Evolutionary conservation across 2,888 invertebrate genomes (phyloP).

Genomic region (Tortricodes alternella): DNA sequence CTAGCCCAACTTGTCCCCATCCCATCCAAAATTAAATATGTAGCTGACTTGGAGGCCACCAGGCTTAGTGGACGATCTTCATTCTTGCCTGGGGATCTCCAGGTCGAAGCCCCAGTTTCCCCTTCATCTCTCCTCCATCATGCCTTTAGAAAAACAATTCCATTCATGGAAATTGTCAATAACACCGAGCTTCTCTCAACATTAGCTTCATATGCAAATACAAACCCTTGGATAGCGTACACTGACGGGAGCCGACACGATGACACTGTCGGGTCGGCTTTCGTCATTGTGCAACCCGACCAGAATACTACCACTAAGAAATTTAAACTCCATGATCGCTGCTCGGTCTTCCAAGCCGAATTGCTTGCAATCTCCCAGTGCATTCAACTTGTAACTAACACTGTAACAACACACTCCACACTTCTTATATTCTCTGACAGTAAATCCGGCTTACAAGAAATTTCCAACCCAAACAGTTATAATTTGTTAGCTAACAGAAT

Average conservation of each 20-base stretch:
- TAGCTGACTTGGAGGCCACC: background rate
- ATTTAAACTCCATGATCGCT: constrained; percentile 25
- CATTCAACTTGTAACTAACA: background rate
- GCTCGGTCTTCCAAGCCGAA: constrained; percentile 33
- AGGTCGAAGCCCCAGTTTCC: background rate
- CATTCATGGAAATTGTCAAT: background rate
- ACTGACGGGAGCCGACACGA: constrained; percentile 32
- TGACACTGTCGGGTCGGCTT: constrained; percentile 13
- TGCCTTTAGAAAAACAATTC: background rate
- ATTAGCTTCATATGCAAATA: background rate
- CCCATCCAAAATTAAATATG: background rate
- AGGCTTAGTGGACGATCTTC: background rate
- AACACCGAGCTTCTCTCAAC: background rate
- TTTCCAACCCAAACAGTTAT: constrained; percentile 6
- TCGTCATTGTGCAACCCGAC: background rate
- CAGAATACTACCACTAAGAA: background rate
- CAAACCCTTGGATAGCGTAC: background rate
- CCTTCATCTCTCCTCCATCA: background rate
- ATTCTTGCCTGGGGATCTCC: constrained; percentile 2
- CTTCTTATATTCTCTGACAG: constrained; percentile 14
- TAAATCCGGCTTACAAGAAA: constrained; percentile 1
- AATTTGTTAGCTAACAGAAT: background rate
- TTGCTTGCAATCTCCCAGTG: constrained; percentile 13
- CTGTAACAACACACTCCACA: background rate
- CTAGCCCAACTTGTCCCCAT: constrained; percentile 10